These are phyloP conservation scores for Agrotis ipsilon DNA, from an alignment of 2,888 invertebrate genomes.

Conservation along the genomic window DNA sequence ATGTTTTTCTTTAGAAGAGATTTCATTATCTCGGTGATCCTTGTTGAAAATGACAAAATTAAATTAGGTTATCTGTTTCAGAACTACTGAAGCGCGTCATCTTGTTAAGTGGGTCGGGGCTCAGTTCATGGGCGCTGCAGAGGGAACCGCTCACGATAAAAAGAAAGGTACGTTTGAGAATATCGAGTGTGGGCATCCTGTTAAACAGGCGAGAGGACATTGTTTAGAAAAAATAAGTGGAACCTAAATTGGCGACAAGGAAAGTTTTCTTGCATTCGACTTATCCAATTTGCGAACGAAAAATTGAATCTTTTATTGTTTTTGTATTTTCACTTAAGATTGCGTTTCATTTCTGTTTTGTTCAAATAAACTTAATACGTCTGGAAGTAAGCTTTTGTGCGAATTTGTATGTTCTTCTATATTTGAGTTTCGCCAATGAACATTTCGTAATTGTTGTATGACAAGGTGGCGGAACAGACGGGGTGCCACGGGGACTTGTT, in stretches of 20 bases:
- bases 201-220: constrained; percentile 42
- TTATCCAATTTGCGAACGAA: constrained; percentile 45
- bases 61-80: constrained; percentile 91
- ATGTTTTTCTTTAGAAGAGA: constrained; percentile 76
- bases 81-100: constrained; percentile 97
- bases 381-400: not conserved
- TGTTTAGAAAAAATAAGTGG: constrained; percentile 45
- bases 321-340: constrained; percentile 43
- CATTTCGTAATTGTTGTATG: constrained; percentile 26
- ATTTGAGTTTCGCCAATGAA: not conserved
- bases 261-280: constrained; percentile 47
- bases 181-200: constrained; percentile 59
- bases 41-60: constrained; percentile 81
- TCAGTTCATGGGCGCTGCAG: constrained; percentile 98
- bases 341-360: constrained; percentile 1
- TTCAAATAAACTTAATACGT: constrained; percentile 12
- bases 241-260: constrained; percentile 31
- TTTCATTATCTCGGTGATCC: constrained; percentile 78
- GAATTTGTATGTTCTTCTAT: not conserved
- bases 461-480: constrained; percentile 95
- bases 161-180: constrained; percentile 88
- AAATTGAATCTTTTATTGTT: constrained; percentile 35
- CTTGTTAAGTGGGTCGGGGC: constrained; percentile 96
- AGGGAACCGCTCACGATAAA: constrained; percentile 96
- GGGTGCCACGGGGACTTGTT: constrained; percentile 96